These are phyloP conservation scores for Charina bottae DNA, from an alignment of 2,113 vertebrate species.

Conservation along the genomic window DNA sequence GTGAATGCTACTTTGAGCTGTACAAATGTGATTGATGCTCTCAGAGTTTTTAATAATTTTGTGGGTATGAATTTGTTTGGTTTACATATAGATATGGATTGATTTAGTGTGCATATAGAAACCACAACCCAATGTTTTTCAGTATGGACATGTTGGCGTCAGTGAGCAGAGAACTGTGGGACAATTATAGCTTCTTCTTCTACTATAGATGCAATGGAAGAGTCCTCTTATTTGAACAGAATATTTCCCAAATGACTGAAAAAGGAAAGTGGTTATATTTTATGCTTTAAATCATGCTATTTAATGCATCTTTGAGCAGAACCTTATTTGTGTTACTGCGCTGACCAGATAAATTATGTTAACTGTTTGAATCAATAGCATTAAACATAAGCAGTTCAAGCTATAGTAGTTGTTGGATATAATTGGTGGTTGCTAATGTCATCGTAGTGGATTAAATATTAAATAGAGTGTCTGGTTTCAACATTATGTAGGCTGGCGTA, in stretches of 20 bases:
- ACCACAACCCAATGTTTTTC: not conserved
- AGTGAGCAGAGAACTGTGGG: not conserved
- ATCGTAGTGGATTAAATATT: not conserved
- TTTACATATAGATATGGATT: not conserved
- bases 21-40: not conserved
- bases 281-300: not conserved
- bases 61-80: not conserved
- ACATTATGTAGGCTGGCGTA: not conserved
- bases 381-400: conserved; percentile 8
- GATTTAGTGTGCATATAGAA: not conserved
- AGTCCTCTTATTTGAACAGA: not conserved
- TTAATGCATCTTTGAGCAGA: not conserved
- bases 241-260: not conserved
- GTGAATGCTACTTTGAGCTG: not conserved
- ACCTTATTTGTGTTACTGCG: not conserved
- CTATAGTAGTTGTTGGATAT: not conserved
- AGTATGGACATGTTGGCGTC: not conserved
- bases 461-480: not conserved
- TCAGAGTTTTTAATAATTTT: not conserved
- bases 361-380: not conserved
- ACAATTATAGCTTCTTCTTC: not conserved
- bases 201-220: not conserved
- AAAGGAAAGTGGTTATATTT: not conserved
- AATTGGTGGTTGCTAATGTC: not conserved
- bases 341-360: not conserved